Evolutionary conservation across 2,888 invertebrate species (phyloP), one percentile per base, ranked within the genome.

Genomic region (Carabus problematicus): DNA sequence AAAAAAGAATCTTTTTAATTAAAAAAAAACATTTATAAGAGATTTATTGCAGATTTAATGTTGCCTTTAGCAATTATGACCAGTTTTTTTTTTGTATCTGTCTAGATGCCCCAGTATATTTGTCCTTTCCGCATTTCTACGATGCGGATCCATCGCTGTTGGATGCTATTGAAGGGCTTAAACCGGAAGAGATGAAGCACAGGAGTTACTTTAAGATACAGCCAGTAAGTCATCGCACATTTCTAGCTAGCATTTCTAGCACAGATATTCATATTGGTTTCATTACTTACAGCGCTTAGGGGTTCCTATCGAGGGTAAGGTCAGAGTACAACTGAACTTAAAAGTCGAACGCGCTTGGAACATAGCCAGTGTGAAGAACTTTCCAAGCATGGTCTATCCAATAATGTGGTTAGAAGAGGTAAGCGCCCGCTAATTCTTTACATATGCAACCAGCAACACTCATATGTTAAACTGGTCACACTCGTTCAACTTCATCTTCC

Each of bases 341-440:
- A 91, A 91, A 78, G 91, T 94, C 8, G 90, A 92, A 70, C 87
- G 86, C 9, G 91, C 93, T 0, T 86, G 88, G 1, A 85, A 89
- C 73, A 88, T 94, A 54, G 85, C 87, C 73, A 86, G 89, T 3
- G 93, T 93, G 9, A 83, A 89, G 73, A 87, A 90, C 72, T 94
- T 95, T 75, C 91, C 92, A 0, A 89, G 89, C 77, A 92, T 92
- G 62, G 85, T 92, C 7, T 93, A 94, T 78, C 94, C 95, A 0
- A 88, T 94, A 47, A 93, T 94, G 91, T 94, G 94, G 94, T 75
- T 94, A 1, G 94, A 95, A 80, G 94, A 95, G 87, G 91, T 91
- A 76, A 80, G 77, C 72, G n/a, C 29, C 29, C 29, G 2, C 2
- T 3, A 29, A 29, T 29, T 29, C 63, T 29, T 3, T 6, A 6